A percentile compares a stretch with the other conserved stretches of the same genome.
Evolutionary conservation across 2,797 vertebrate genomes (phyloP).

Genomic region (Pipistrellus kuhlii): DNA sequence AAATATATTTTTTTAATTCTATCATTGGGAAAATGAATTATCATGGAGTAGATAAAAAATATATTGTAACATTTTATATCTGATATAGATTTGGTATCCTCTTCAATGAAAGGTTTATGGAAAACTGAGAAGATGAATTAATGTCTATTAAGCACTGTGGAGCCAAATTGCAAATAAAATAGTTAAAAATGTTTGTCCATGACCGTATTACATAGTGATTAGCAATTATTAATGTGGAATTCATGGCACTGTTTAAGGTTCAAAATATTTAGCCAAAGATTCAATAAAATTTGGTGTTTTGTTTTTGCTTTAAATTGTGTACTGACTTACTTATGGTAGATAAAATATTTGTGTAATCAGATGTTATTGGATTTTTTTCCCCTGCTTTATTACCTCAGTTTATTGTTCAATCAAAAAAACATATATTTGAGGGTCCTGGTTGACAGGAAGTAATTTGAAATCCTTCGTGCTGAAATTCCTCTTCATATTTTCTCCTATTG

Average conservation of each 20-base stretch:
- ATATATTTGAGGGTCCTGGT: conserved; percentile 76
- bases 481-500: conserved; percentile 75
- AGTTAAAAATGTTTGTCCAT: conserved; percentile 56
- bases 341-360: conserved; percentile 83
- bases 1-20: conserved; percentile 48
- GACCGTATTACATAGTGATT: conserved; percentile 27
- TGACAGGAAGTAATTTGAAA: conserved; percentile 82
- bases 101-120: conserved; percentile 39
- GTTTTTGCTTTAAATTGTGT: conserved; percentile 76
- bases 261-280: conserved; percentile 71
- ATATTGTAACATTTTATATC: conserved; percentile 39
- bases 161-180: conserved; percentile 26
- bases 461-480: conserved; percentile 79
- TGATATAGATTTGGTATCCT: conserved; percentile 47
- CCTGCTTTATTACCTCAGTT: conserved; percentile 81
- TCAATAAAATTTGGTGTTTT: conserved; percentile 62
- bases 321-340: conserved; percentile 76
- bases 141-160: neutral
- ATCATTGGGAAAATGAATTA: conserved; percentile 53
- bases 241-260: conserved; percentile 36
- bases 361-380: conserved; percentile 80
- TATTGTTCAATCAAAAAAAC: conserved; percentile 83
- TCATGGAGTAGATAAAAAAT: neutral
- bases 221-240: conserved; percentile 67
- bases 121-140: conserved; percentile 54